Conservation (phyloP, 2,888 invertebrate genomes). For the Palloptera scutellata region DNA sequence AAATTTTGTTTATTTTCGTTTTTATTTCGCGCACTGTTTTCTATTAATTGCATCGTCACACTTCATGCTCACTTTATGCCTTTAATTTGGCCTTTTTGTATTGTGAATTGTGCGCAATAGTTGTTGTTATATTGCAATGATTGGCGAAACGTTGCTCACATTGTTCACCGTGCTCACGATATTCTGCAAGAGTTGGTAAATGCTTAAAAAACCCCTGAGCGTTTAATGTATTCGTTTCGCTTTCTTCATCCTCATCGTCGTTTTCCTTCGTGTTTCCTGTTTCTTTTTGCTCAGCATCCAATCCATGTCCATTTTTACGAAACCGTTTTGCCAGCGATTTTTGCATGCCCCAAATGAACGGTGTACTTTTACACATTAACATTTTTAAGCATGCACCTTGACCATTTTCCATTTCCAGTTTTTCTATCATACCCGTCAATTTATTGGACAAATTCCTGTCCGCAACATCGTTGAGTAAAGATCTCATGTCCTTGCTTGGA, state of each 20-base stretch:
- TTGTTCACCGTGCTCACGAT: constrained; percentile 68
- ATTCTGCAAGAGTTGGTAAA: constrained; percentile 71
- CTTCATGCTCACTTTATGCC: too few species aligned
- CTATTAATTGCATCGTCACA: too few species aligned
- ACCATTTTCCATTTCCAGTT: constrained; percentile 65
- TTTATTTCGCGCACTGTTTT: too few species aligned
- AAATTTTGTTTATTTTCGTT: too few species aligned
- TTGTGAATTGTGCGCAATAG: too few species aligned
- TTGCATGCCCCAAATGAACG: constrained; percentile 81
- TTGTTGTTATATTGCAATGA: constrained; percentile 50
- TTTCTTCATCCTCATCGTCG: background rate
- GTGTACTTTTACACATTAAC: constrained; percentile 79
- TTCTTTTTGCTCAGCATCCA: constrained; percentile 34
- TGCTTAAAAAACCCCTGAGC: constrained; percentile 68
- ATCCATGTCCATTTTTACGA: constrained; percentile 47
- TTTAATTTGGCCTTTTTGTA: too few species aligned
- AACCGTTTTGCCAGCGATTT: constrained; percentile 66
- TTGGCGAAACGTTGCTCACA: constrained; percentile 71
- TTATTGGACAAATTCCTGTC: constrained; percentile 71
- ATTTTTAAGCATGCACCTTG: constrained; percentile 77
- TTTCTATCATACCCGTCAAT: constrained; percentile 69
- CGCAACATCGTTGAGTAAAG: constrained; percentile 67
- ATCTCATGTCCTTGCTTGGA: constrained; percentile 67
- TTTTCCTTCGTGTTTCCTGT: background rate
- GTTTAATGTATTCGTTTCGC: constrained; percentile 37